Conservation (phyloP, 2,888 invertebrate genomes). For the Heliconius ismenius region DNA sequence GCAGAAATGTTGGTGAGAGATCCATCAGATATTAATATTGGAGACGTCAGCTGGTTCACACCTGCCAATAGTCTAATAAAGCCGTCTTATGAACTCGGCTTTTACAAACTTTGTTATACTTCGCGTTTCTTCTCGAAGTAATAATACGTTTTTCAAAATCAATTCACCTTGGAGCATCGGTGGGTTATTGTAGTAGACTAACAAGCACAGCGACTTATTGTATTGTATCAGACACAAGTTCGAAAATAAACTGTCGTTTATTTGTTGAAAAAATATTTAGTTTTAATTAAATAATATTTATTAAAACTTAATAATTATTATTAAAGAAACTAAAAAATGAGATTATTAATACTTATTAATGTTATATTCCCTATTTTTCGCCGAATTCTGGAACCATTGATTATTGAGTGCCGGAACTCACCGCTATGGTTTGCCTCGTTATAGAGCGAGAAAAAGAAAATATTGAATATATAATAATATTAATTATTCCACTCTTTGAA, state of each 20-base stretch:
- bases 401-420: too few relatives aligned
- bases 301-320: neutral
- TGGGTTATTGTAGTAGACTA: conserved; percentile 11
- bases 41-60: conserved; percentile 71
- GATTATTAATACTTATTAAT: too few relatives aligned
- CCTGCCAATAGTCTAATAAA: conserved; percentile 75
- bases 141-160: conserved; percentile 41
- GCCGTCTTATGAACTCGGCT: conserved; percentile 72
- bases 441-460: too few relatives aligned
- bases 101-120: conserved; percentile 58
- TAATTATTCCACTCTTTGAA: too few relatives aligned
- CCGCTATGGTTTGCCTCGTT: too few relatives aligned
- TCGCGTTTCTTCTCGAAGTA: conserved; percentile 40
- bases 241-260: conserved; percentile 11
- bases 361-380: too few relatives aligned
- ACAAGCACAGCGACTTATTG: conserved; percentile 4
- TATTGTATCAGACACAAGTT: conserved; percentile 11
- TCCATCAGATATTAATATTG: conserved; percentile 75
- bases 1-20: conserved; percentile 54
- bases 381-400: too few relatives aligned
- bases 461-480: too few relatives aligned
- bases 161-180: neutral
- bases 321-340: too few relatives aligned
- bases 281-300: neutral
- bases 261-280: neutral